Evolutionary conservation across 2,113 vertebrate genomes (phyloP).

Genomic region (Dromas ardeola): DNA sequence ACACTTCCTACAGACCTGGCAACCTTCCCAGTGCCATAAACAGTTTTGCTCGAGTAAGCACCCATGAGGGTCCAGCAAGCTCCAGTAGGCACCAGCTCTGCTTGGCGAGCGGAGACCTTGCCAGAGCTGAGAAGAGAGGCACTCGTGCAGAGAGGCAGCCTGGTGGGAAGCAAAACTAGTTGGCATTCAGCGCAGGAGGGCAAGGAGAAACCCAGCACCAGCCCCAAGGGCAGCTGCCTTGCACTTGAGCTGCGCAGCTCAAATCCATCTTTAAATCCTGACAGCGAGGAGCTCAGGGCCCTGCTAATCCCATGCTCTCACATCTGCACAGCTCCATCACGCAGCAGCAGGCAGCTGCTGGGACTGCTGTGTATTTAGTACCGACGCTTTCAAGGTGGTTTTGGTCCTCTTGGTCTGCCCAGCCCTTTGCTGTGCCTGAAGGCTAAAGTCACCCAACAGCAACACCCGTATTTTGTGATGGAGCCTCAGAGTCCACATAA

Average conservation of each 20-base stretch:
- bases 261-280: conserved; percentile 19
- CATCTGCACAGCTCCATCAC: neutral
- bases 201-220: neutral
- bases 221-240: neutral
- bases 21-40: neutral
- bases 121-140: neutral
- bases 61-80: neutral
- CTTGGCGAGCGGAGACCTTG: neutral
- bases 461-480: neutral
- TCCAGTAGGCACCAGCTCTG: neutral
- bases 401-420: neutral
- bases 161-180: neutral
- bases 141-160: neutral
- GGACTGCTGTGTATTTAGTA: neutral
- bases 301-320: neutral
- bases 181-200: neutral
- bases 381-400: neutral
- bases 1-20: neutral
- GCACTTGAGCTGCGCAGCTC: neutral
- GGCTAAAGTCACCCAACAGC: neutral
- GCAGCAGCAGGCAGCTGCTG: neutral
- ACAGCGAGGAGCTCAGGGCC: neutral
- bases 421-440: neutral
- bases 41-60: neutral
- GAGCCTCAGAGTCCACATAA: neutral